Base-by-base conservation (phyloP, 2,797 vertebrate genomes). In the Eurystomus glaucurus region DNA sequence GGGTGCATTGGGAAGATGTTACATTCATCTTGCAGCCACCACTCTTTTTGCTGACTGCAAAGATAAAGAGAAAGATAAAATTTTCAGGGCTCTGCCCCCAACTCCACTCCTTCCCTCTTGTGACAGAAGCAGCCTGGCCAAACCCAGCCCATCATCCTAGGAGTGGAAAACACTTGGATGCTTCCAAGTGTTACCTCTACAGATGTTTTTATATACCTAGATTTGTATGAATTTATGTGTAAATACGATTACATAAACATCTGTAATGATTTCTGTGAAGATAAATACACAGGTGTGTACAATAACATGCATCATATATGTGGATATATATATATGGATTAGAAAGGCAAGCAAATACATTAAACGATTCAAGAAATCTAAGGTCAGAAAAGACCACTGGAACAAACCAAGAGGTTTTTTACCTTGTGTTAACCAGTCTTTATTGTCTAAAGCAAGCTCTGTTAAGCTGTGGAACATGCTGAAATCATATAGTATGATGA, bases 311-410 rank as follows among this genome's bases (percentile, higher is more conserved):
- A 21, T 64, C 14, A 16, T 23, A 16, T 4, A 31, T 1, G 1
- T 39, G 12, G 20, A 50, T 58, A 10, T 2, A 4, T 2, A 4
- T 2, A 0, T 41, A 37, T 21, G 2, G 14, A 20, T 83, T 21
- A 61, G 62, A 62, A 86, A 72, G 16, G 10, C 3, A 48, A 72
- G 21, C 1, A 91, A 72, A 66, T 29, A 31, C 10, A 46, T 46
- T 14, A 50, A 31, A 88, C 76, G 11, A 43, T 45, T 72, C 0
- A 33, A 55, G 55, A 92, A 72, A 29, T 6, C 31, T 75, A 55
- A 55, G 8, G 4, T 11, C n/a, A 43, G 52, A 43, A 84, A 72
- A 86, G 33, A 51, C 6, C 26, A n/a, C 8, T 57, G 28, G 4
- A 81, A 29, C 0, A 2, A 75, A 28, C 5, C 23, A 65, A 23